A percentile compares a stretch with the other conserved stretches of the same genome.
Evolutionary conservation across 2,888 invertebrate genomes (phyloP).

Genomic region (Cartodere bifasciata): DNA sequence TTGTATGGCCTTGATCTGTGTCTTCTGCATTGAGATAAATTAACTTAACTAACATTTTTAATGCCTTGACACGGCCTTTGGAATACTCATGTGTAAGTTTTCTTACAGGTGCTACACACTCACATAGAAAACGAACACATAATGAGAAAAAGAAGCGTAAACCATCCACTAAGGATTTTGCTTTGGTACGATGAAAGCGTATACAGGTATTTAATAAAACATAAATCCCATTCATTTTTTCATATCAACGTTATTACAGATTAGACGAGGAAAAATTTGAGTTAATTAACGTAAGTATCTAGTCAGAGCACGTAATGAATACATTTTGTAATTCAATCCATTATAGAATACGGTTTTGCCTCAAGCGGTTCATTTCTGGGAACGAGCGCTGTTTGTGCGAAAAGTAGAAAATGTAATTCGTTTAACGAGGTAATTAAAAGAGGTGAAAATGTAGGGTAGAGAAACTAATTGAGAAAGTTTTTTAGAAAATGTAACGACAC

Average conservation of each 20-base stretch:
- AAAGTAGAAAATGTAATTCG: constrained; percentile 76
- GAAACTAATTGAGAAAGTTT: constrained; percentile 15
- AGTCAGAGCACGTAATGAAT: constrained; percentile 2
- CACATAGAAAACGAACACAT: constrained; percentile 67
- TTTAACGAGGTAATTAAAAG: constrained; percentile 62
- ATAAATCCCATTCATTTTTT: neutral
- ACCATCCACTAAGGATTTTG: constrained; percentile 72
- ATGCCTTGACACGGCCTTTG: too few relatives aligned
- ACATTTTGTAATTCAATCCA: constrained; percentile 18
- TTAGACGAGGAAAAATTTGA: constrained; percentile 72
- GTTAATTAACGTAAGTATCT: constrained; percentile 75
- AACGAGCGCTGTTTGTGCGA: constrained; percentile 78
- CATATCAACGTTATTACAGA: constrained; percentile 36
- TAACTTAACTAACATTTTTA: too few relatives aligned
- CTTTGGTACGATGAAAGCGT: constrained; percentile 81
- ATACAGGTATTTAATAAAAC: constrained; percentile 51
- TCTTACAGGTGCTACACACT: constrained; percentile 64
- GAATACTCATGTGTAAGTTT: too few relatives aligned
- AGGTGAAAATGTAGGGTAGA: constrained; percentile 2
- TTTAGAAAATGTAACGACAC: constrained; percentile 77
- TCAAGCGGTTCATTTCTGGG: constrained; percentile 89
- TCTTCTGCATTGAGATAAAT: too few relatives aligned
- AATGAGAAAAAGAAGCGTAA: constrained; percentile 65
- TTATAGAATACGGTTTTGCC: constrained; percentile 76
- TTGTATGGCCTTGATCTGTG: too few relatives aligned